These are phyloP conservation scores for Gadus chalcogrammus DNA, from an alignment of 2,113 vertebrate genomes.

Conservation along the genomic window DNA sequence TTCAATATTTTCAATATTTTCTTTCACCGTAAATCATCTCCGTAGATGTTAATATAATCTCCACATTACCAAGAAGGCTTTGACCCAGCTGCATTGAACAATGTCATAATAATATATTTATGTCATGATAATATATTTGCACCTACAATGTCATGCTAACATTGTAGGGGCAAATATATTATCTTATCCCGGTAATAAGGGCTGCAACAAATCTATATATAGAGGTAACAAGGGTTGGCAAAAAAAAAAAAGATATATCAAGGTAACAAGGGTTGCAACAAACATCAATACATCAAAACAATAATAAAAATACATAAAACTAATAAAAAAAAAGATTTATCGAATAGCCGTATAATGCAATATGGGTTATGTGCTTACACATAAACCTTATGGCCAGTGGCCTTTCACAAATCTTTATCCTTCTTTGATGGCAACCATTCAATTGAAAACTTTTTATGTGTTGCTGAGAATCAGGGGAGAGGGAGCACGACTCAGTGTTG, in stretches of 20 bases:
- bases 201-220: background rate
- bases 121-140: too few species aligned
- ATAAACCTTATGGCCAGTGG: background rate
- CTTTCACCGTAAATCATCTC: too few species aligned
- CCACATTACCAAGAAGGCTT: too few species aligned
- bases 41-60: too few species aligned
- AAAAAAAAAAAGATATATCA: background rate
- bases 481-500: slow-evolving; percentile 33
- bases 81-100: background rate
- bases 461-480: slow-evolving; percentile 35
- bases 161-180: background rate
- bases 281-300: background rate
- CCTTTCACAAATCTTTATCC: background rate
- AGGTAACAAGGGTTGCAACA: background rate
- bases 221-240: background rate
- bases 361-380: background rate
- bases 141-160: too few species aligned
- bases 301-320: too few species aligned
- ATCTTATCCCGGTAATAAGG: background rate
- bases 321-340: background rate
- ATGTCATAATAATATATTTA: background rate
- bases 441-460: slow-evolving; percentile 15
- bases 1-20: too few species aligned
- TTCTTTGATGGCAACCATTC: slow-evolving; percentile 14
- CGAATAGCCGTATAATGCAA: background rate